Conservation (phyloP, 2,888 invertebrate genomes). For the Drosophila testacea region DNA sequence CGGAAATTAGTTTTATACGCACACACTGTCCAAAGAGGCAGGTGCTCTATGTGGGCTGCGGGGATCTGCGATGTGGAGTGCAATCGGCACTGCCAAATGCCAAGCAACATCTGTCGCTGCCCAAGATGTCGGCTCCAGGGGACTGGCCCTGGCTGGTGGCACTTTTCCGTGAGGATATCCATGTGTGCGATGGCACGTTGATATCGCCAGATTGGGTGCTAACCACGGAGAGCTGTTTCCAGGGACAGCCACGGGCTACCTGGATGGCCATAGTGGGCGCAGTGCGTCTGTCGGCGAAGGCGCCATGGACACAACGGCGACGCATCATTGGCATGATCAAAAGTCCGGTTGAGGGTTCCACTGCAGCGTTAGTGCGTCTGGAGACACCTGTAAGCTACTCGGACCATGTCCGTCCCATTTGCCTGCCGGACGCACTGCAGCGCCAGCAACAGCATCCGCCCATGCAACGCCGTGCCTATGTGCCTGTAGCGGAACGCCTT, state of each 20-base stretch:
- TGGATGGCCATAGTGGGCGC: slow-evolving; percentile 93
- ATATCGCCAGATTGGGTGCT: slow-evolving; percentile 92
- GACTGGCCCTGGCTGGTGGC: slow-evolving; percentile 98
- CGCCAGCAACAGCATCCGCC: slow-evolving; percentile 76
- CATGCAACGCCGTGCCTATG: slow-evolving; percentile 77
- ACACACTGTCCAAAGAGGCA: slow-evolving; percentile 91
- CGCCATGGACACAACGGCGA: slow-evolving; percentile 95
- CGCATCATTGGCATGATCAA: slow-evolving; percentile 94
- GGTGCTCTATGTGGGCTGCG: slow-evolving; percentile 92
- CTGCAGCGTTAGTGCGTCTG: slow-evolving; percentile 92
- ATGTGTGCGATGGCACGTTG: slow-evolving; percentile 95
- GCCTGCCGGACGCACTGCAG: slow-evolving; percentile 88
- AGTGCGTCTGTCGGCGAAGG: slow-evolving; percentile 90
- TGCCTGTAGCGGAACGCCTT: slow-evolving; percentile 83
- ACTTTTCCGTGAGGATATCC: slow-evolving; percentile 92
- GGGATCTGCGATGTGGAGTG: slow-evolving; percentile 91
- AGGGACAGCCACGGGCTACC: slow-evolving; percentile 94
- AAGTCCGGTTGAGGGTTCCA: slow-evolving; percentile 95
- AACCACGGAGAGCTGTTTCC: slow-evolving; percentile 95
- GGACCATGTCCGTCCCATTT: slow-evolving; percentile 93
- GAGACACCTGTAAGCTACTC: slow-evolving; percentile 91
- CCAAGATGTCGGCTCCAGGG: slow-evolving; percentile 91
- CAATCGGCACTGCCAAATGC: slow-evolving; percentile 86
- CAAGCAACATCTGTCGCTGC: slow-evolving; percentile 85
- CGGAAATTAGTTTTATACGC: slow-evolving; percentile 93